A percentile compares a stretch with the other conserved stretches of the same genome.
These are phyloP conservation scores for Nannobrachium achirus DNA, from an alignment of 2,113 vertebrate species.

Conservation along the genomic window DNA sequence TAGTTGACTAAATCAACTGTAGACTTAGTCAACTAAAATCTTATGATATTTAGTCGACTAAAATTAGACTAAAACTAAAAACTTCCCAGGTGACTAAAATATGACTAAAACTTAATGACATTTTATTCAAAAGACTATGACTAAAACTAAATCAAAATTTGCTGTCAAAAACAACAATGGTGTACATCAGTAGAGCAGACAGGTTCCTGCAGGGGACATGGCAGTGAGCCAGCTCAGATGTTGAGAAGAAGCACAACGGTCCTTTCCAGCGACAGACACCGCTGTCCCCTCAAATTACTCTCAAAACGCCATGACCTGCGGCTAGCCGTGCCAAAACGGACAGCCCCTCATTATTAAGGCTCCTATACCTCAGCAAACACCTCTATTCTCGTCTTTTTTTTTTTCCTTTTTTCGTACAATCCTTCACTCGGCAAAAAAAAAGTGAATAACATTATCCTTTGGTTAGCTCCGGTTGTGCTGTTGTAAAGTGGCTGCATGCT, in stretches of 20 bases:
- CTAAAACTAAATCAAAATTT: no score
- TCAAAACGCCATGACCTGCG: conserved; percentile 12
- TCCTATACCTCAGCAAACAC: neutral
- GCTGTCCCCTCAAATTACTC: conserved; percentile 32
- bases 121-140: no score
- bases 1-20: no score
- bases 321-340: neutral
- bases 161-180: no score
- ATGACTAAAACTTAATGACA: no score
- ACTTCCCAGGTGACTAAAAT: no score
- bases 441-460: conserved; percentile 33
- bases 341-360: neutral
- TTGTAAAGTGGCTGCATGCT: conserved; percentile 25
- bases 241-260: neutral
- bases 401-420: neutral
- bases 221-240: neutral
- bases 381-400: neutral
- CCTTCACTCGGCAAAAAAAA: neutral
- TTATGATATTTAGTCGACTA: no score
- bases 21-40: no score
- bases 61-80: no score
- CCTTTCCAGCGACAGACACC: conserved; percentile 20
- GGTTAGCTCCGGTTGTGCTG: conserved; percentile 17
- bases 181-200: conserved; percentile 34
- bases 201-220: conserved; percentile 12